These are phyloP conservation scores for Camptogramma bilineatum DNA, from an alignment of 2,888 invertebrate genomes.

Conservation along the genomic window DNA sequence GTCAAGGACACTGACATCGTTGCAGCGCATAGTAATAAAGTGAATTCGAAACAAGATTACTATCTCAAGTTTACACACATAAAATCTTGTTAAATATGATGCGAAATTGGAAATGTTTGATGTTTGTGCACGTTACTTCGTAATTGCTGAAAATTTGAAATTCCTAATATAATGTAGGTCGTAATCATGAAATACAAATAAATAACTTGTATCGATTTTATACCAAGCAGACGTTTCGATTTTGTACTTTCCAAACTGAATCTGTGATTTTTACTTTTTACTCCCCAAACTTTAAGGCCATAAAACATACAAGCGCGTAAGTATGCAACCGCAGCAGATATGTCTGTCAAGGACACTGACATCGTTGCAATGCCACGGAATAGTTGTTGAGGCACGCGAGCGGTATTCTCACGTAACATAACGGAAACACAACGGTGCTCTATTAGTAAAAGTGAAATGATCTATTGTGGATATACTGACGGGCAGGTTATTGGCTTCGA, in stretches of 20 bases:
- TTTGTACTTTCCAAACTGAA: background rate
- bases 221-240: background rate
- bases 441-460: conserved; percentile 53
- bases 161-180: no score
- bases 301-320: conserved; percentile 8
- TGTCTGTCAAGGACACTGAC: conserved; percentile 45
- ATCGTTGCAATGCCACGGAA: conserved; percentile 30
- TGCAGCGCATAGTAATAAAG: conserved; percentile 16
- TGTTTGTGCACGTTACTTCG: background rate
- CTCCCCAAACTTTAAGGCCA: conserved; percentile 12
- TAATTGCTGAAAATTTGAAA: background rate
- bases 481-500: conserved; percentile 17
- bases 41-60: background rate
- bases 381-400: conserved; percentile 38
- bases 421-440: conserved; percentile 42
- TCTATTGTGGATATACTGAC: conserved; percentile 33
- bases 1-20: conserved; percentile 41
- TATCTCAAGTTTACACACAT: background rate
- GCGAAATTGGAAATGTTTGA: background rate
- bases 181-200: no score
- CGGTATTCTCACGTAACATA: conserved; percentile 38
- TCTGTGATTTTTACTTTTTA: background rate
- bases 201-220: background rate
- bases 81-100: background rate
- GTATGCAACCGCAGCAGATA: conserved; percentile 31